A percentile compares a stretch with the other conserved stretches of the same genome.
These are phyloP conservation scores for Nymphalis io DNA, from an alignment of 1,140 invertebrate species.

Conservation along the genomic window DNA sequence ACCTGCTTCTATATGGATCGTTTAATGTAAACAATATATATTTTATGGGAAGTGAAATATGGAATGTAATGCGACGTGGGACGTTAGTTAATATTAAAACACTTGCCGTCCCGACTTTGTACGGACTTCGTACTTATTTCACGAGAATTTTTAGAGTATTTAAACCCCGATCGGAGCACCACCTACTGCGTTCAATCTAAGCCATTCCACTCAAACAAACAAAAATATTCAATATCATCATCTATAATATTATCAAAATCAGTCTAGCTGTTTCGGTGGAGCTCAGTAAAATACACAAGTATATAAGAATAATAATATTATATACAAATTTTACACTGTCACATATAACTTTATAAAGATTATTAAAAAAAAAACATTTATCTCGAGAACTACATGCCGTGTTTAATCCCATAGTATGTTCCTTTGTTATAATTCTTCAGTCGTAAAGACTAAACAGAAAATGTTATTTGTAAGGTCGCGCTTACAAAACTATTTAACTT, in stretches of 20 bases:
- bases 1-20: conserved; percentile 35
- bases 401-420: too few relatives aligned
- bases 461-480: not conserved
- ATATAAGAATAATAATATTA: too few relatives aligned
- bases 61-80: conserved; percentile 26
- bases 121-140: too few relatives aligned
- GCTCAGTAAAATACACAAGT: too few relatives aligned
- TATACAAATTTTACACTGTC: not conserved
- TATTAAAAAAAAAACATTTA: not conserved
- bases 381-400: not conserved
- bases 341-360: not conserved
- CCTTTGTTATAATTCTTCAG: not conserved
- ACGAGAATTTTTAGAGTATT: too few relatives aligned
- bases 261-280: too few relatives aligned
- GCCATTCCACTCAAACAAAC: too few relatives aligned
- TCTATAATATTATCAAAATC: too few relatives aligned
- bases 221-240: too few relatives aligned
- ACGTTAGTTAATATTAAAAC: not conserved
- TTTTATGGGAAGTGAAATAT: conserved; percentile 35
- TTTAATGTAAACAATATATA: conserved; percentile 41
- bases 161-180: too few relatives aligned
- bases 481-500: not conserved
- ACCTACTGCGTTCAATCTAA: too few relatives aligned
- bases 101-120: too few relatives aligned
- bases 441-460: not conserved